Conservation (phyloP, 2,113 vertebrate genomes). For the Orcinus orca region DNA sequence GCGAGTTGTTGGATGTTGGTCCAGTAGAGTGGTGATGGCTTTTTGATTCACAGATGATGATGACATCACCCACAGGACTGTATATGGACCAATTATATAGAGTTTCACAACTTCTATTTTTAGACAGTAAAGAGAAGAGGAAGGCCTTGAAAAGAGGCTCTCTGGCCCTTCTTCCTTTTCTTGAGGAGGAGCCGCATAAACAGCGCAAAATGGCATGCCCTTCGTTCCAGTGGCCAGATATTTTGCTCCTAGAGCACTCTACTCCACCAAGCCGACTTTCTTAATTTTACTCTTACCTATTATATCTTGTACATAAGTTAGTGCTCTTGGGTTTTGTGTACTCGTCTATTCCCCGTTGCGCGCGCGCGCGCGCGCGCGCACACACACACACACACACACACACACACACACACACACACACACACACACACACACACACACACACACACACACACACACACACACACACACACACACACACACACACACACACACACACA, state of each 20-base stretch:
- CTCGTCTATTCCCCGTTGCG: not conserved
- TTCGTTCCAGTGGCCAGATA: not conserved
- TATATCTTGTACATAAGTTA: not conserved
- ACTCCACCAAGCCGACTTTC: not conserved
- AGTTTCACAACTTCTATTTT: conserved; percentile 1
- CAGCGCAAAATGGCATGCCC: not conserved
- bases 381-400: not conserved
- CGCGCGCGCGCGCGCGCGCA: too few species aligned
- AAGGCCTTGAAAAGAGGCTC: conserved; percentile 11
- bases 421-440: not conserved
- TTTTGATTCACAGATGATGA: conserved; percentile 69
- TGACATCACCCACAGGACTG: conserved; percentile 34
- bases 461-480: not conserved
- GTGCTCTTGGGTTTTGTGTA: not conserved
- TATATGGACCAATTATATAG: conserved; percentile 40
- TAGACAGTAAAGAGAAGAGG: conserved; percentile 64
- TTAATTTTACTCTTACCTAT: not conserved
- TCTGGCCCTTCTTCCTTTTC: not conserved
- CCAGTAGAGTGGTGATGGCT: conserved; percentile 62
- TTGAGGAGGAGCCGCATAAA: not conserved
- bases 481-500: not conserved
- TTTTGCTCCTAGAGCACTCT: not conserved
- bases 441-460: not conserved
- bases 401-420: too few species aligned
- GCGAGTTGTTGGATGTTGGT: conserved; percentile 69